Percentiles rank a stretch among this genome's conserved stretches.
Conservation (phyloP, 2,113 vertebrate species). For the Isurus oxyrinchus region DNA sequence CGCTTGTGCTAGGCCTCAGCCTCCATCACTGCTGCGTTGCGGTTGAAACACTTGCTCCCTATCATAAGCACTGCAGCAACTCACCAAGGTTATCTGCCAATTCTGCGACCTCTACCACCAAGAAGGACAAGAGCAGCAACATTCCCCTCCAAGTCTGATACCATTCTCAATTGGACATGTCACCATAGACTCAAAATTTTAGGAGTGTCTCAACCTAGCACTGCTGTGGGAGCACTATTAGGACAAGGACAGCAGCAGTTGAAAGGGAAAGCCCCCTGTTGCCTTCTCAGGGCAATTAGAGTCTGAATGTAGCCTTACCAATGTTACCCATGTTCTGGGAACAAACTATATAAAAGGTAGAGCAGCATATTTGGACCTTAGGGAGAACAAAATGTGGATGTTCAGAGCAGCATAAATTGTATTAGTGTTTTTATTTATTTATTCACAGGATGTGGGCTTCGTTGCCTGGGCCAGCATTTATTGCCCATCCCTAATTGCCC, state of each 20-base stretch:
- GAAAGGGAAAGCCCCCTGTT: neutral
- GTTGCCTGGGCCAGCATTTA: too few species aligned
- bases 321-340: neutral
- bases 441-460: too few species aligned
- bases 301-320: neutral
- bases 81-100: too few species aligned
- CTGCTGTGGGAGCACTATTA: neutral
- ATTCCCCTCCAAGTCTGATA: neutral
- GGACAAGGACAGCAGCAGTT: neutral
- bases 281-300: neutral
- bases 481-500: too few species aligned
- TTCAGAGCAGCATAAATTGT: neutral
- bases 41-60: too few species aligned
- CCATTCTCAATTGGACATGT: neutral
- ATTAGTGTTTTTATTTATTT: too few species aligned
- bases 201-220: neutral
- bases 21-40: too few species aligned
- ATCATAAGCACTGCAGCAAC: too few species aligned
- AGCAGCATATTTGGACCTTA: neutral
- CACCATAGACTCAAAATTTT: neutral
- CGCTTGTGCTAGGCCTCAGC: too few species aligned
- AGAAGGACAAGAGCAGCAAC: neutral
- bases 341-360: neutral
- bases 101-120: neutral
- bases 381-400: neutral